Base-by-base conservation (phyloP, 2,797 vertebrate species). In the Pseudopleuronectes americanus region DNA sequence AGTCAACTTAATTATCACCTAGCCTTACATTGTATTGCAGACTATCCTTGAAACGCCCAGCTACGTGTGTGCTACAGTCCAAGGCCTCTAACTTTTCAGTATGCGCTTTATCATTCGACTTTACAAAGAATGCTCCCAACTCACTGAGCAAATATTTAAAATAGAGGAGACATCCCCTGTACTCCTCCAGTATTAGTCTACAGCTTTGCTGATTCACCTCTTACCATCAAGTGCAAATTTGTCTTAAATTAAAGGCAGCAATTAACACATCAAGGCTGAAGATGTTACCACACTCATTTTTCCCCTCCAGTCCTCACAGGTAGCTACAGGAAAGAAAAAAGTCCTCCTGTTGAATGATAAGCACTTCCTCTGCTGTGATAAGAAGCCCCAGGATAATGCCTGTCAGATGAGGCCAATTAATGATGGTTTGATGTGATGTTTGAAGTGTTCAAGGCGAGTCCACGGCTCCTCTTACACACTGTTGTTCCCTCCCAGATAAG, bases 361-460 rank as follows among this genome's bases (percentile, higher is more conserved):
- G 82, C 55, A 16, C 84, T 87, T 83, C 60, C 66, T 77, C 81
- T 69, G 72, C 71, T 66, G 75, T 71, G 83, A 86, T 89, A 83
- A 88, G 74, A 82, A 57, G 84, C 86, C 77, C 47, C 48, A 54
- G 80, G 88, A 84, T 79, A 87, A 90, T 38, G 76, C 68, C 71
- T 80, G 81, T 84, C 79, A 88, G 77, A 90, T 83, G 79, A 89
- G 75, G 68, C 79, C 79, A 86, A 83, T 89, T 90, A 88, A 86
- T 81, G 83, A 84, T 64, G 57, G 73, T 77, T 76, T 60, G 71
- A 81, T 84, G 84, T 76, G 83, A 86, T 83, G 76, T 74, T 90
- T 89, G 68, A 81, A 85, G 72, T 74, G 81, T 88, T 82, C 56
- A 61, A 88, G 88, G 83, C 82, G 43, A 83, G 73, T 85, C 79